phyloP scores from a whole-genome alignment of 2,797 vertebrate genomes.

The Sebastes alutus region DNA sequence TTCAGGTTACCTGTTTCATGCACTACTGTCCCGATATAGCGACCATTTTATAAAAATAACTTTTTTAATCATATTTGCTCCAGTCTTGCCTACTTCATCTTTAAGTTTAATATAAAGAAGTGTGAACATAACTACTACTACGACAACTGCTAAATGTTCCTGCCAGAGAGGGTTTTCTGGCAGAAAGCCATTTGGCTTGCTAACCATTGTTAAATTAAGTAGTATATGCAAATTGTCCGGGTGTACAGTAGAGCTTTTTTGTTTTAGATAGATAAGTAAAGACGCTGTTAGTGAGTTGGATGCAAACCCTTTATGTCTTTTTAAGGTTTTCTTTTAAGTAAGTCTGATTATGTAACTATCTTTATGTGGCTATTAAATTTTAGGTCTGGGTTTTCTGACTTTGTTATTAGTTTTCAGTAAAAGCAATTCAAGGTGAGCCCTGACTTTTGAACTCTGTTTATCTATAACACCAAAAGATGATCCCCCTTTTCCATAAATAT shows the following conservation, averaged over 20 bases:
- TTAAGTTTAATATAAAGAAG: too few species aligned
- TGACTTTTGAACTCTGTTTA: too few species aligned
- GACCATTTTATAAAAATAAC: too few species aligned
- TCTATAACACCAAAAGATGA: background rate
- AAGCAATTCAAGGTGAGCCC: background rate
- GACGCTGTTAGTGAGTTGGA: background rate
- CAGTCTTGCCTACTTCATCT: too few species aligned
- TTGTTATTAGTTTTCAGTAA: background rate
- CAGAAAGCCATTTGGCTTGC: background rate
- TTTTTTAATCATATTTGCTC: too few species aligned
- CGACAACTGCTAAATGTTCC: background rate
- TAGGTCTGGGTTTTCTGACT: background rate
- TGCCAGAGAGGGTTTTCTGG: background rate
- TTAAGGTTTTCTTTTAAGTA: background rate
- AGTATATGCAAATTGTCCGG: background rate
- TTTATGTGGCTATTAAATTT: background rate
- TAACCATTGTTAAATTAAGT: background rate
- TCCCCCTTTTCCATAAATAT: background rate
- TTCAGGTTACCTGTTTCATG: too few species aligned
- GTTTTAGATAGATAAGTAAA: background rate
- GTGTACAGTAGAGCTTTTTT: background rate
- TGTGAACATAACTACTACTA: background rate
- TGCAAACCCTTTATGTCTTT: background rate
- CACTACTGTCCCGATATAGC: too few species aligned
- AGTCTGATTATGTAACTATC: background rate